Evolutionary conservation across 23 tunicate genomes (phyloP), one percentile per base, ranked within the genome.

Genomic region (Clavelina lepadiformis): DNA sequence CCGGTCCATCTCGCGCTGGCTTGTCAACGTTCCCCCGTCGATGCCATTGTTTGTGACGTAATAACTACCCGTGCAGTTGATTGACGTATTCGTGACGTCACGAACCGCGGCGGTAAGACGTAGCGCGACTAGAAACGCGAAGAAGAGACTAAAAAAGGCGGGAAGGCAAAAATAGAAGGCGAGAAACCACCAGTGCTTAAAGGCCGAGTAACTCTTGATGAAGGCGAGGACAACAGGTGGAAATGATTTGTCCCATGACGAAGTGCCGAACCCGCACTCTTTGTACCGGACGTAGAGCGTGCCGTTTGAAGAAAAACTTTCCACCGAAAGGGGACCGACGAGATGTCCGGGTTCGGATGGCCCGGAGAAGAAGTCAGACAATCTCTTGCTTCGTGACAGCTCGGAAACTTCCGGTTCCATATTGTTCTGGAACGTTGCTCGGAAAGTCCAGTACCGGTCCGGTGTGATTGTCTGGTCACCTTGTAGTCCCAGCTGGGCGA

Each of bases 111-210:
- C 5, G 2, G 75, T 3, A 0, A 86, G 71, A 44, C 78, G 83
- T 4, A 68, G 74, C 0, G 95, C 75, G 15, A 86, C 54, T 15
- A 86, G 33, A 33, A 78, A 35, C 1, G 85, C 85, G 19, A 77
- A 71, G 21, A 86, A 33, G 21, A 78, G 69, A 0, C 80, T 74
- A 27, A 78, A 35, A 19, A 61, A 64, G 2, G 78, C 51, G 1
- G 95, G 95, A 13, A 86, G 50, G 29, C 68, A 78, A 56, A 86
- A 86, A 51, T 72, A 78, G 46, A 77, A 86, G 3, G 59, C 75
- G 56, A 86, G 38, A 2, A 77, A 27, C 85, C 85, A 86, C 95
- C 95, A 86, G 37, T 73, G 62, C 33, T 80, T 70, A 56, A 77
- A 57, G 1, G 56, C 46, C 1, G 38, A 30, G 56, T 86, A 86